Percentiles rank a stretch among this genome's conserved stretches.
These are phyloP conservation scores for Isaurus tuberculatus DNA, from an alignment of 92 coral and sea anemone species.

Conservation along the genomic window DNA sequence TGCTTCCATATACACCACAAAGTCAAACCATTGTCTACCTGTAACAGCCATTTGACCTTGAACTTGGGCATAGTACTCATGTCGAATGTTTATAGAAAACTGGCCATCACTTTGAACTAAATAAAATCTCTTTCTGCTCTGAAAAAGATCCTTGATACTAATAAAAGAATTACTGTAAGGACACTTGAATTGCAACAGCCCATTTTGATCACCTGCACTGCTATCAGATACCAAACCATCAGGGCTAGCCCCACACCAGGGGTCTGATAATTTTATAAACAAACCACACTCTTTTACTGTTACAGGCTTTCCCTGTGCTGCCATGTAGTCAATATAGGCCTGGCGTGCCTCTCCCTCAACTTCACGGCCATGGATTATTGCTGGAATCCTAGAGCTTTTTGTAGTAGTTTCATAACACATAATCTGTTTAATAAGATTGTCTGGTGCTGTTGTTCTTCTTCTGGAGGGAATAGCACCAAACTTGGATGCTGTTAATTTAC, in stretches of 20 bases:
- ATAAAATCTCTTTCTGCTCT: neutral
- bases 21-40: conserved; percentile 36
- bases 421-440: neutral
- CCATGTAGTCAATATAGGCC: neutral
- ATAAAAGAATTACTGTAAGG: too few species aligned
- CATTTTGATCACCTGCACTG: too few species aligned
- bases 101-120: neutral
- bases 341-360: neutral
- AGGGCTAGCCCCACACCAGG: too few species aligned
- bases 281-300: neutral
- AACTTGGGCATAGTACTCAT: conserved; percentile 34
- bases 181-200: too few species aligned
- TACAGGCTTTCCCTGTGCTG: neutral
- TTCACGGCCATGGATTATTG: neutral
- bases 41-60: conserved; percentile 43
- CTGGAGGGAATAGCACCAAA: neutral
- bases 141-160: neutral
- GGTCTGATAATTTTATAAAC: too few species aligned
- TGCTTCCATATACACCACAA: neutral
- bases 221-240: too few species aligned
- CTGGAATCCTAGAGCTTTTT: neutral
- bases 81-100: neutral
- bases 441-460: neutral
- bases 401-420: neutral
- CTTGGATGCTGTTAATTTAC: neutral